Base-by-base conservation (phyloP, 2,113 vertebrate genomes). In the Myotis yumanensis region DNA sequence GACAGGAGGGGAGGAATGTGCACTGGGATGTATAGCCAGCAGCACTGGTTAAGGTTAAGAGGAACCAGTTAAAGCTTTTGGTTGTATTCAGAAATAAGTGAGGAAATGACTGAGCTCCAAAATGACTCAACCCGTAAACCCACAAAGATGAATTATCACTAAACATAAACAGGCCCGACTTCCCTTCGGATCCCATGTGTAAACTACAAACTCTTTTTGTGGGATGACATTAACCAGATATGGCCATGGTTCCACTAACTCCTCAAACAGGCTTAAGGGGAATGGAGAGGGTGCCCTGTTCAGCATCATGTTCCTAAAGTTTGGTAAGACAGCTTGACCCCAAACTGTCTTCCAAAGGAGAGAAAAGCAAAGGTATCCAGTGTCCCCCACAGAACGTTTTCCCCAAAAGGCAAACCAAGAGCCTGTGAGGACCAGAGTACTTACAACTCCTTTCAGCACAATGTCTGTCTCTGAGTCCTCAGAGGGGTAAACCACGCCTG, bases 401-500 rank as follows among this genome's bases (percentile, higher is more conserved):
- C 69, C 30, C 7, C 11, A 48, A 80, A 71, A 11, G n/a, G 9
- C 3, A 82, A 15, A 62, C 30, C n/a, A 2, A 11, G 85, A 68
- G 51, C 5, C 72, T 20, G 37, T n/a, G 11, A 2, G 0, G 3
- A 66, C 37, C 71, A 17, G 46, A 46, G 75, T 12, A 99, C 99
- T 37, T 97, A 99, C 99, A 98, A 99, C 99, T 97, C 99, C 99
- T 96, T 99, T 99, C 59, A 99, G 98, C 62, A 99, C 99, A 9
- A 99, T 99, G 97, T 99, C 99, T 0, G 99, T 98, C 96, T 99
- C 99, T 0, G 99, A 99, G 98, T 99, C 99, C 77, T 99, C 99
- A 15, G 99, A 99, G 0, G 99, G 99, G 97, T 99, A 99, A 77
- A 99, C 99, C 7, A 99, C 99, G 3, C 99, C 99, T 0, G 99